Percentiles rank a stretch among this genome's conserved stretches.
Evolutionary conservation across 2,888 invertebrate genomes (phyloP).

Genomic region (Parnassius glacialis): DNA sequence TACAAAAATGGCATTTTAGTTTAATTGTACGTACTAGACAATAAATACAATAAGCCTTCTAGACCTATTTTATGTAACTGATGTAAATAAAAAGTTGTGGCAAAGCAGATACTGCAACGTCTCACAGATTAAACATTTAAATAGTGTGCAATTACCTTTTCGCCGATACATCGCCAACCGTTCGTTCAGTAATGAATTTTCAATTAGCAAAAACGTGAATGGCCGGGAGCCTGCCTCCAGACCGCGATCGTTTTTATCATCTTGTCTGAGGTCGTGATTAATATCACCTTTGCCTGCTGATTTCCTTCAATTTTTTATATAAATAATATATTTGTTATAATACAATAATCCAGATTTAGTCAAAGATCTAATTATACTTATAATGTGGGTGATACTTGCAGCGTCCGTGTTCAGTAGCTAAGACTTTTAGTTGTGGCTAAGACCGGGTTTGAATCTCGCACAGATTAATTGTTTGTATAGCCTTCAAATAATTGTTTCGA

Average conservation of each 20-base stretch:
- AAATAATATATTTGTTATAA: too few relatives aligned
- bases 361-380: too few relatives aligned
- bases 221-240: constrained; percentile 24
- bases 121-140: constrained; percentile 60
- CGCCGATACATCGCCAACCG: constrained; percentile 59
- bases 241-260: constrained; percentile 24
- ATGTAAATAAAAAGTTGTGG: constrained; percentile 52
- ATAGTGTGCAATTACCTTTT: constrained; percentile 61
- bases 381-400: too few relatives aligned
- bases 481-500: too few relatives aligned
- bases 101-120: constrained; percentile 48
- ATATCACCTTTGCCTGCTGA: constrained; percentile 26
- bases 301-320: constrained; percentile 10
- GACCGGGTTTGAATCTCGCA: too few relatives aligned
- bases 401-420: too few relatives aligned
- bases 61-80: neutral
- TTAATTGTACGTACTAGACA: too few relatives aligned
- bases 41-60: too few relatives aligned
- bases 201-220: constrained; percentile 52
- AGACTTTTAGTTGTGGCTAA: too few relatives aligned
- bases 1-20: too few relatives aligned
- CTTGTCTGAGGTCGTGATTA: constrained; percentile 36
- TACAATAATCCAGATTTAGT: too few relatives aligned
- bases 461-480: too few relatives aligned
- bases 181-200: constrained; percentile 57